phyloP scores from a whole-genome alignment of 1,140 invertebrate species.

The Temnothorax nylanderi region DNA sequence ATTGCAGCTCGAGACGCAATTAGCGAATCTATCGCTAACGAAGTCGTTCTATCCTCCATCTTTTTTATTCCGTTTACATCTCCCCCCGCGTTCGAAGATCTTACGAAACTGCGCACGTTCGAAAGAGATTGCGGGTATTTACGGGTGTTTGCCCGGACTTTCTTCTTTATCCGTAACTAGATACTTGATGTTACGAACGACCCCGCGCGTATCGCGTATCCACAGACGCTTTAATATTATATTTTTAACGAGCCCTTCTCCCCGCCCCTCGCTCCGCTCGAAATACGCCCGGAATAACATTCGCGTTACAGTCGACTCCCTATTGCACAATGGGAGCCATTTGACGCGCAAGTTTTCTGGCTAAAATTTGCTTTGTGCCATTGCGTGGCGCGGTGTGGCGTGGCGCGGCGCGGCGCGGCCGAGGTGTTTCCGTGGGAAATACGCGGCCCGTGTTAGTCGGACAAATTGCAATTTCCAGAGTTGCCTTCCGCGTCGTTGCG shows the following conservation, averaged over 20 bases:
- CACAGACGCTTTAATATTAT: background rate
- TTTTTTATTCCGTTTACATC: background rate
- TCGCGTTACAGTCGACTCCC: slow-evolving; percentile 22
- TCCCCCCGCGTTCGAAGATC: background rate
- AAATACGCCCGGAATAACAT: background rate
- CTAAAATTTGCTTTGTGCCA: slow-evolving; percentile 55
- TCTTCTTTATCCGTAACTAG: slow-evolving; percentile 23
- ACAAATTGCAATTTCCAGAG: slow-evolving; percentile 66
- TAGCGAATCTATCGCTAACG: slow-evolving; percentile 30
- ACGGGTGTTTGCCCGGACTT: background rate
- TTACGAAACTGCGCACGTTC: slow-evolving; percentile 1
- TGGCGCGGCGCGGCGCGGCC: slow-evolving; percentile 2
- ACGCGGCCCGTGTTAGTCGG: slow-evolving; percentile 66
- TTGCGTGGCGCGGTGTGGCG: background rate
- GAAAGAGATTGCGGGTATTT: slow-evolving; percentile 34
- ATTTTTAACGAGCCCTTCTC: background rate
- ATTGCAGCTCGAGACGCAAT: slow-evolving; percentile 28
- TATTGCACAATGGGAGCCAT: slow-evolving; percentile 8
- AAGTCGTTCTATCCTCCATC: background rate
- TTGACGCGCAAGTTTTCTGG: slow-evolving; percentile 45
- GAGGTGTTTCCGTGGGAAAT: slow-evolving; percentile 60
- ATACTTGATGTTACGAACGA: background rate
- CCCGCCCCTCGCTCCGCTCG: background rate
- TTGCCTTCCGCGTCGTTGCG: slow-evolving; percentile 58
- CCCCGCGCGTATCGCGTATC: background rate